phyloP scores from a whole-genome alignment of 2,797 vertebrate genomes.

The Sebastes wilsoni region DNA sequence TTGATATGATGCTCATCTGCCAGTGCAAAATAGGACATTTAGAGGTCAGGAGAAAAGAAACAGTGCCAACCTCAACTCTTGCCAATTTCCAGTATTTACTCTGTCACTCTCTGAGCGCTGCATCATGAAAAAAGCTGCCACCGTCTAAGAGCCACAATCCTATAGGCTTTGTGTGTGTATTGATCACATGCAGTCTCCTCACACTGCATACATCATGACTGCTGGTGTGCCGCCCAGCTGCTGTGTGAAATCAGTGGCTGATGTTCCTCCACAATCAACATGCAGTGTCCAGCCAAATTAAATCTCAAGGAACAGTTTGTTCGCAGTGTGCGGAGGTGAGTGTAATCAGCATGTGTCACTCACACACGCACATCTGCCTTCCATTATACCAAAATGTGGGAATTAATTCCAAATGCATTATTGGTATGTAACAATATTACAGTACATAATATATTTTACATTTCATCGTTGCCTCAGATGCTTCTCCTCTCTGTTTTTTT shows the following conservation, averaged over 20 bases:
- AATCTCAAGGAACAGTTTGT: constrained; percentile 29
- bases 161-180: not conserved
- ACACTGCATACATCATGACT: not conserved
- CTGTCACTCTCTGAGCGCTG: not conserved
- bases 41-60: constrained; percentile 6
- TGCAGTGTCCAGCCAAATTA: constrained; percentile 11
- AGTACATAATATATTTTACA: not conserved
- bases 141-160: not conserved
- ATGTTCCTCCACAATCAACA: not conserved
- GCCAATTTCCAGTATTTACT: constrained; percentile 3
- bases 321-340: not conserved
- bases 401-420: constrained; percentile 2
- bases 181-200: not conserved
- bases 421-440: not conserved
- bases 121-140: constrained; percentile 10
- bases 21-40: constrained; percentile 11
- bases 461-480: not conserved
- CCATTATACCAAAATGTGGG: not conserved
- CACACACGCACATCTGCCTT: not conserved
- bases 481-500: not conserved
- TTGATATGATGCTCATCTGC: not conserved
- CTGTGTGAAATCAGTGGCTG: constrained; percentile 17
- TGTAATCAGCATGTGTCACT: constrained; percentile 4
- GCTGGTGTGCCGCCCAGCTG: constrained; percentile 16
- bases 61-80: not conserved